Conservation (phyloP, 2,888 invertebrate genomes). For the Furcula furcula region DNA sequence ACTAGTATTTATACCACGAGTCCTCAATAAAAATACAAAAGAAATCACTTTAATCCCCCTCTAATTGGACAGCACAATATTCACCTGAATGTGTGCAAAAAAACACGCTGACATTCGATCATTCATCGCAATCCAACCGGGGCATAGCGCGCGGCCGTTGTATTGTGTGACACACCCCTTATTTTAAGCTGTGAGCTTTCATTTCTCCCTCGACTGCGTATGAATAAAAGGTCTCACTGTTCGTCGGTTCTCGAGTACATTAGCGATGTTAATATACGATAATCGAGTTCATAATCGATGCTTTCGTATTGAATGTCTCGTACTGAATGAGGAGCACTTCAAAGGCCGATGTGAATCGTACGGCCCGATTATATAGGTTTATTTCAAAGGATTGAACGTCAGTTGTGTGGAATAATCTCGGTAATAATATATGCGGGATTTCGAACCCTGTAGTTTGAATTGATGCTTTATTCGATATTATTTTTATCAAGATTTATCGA, state of each 20-base stretch:
- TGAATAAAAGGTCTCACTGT: conserved; percentile 59
- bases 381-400: conserved; percentile 31
- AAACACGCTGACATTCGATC: conserved; percentile 27
- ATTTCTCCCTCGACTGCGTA: conserved; percentile 44
- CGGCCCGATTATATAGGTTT: conserved; percentile 24
- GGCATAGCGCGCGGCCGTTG: conserved; percentile 10
- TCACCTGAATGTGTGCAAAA: conserved; percentile 21
- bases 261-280: conserved; percentile 71
- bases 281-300: conserved; percentile 63
- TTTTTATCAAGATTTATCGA: neutral
- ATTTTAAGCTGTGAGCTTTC: conserved; percentile 49
- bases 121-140: conserved; percentile 23
- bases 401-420: conserved; percentile 32
- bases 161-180: conserved; percentile 37
- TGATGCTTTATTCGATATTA: neutral
- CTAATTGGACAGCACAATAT: conserved; percentile 26
- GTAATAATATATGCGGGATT: neutral
- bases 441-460: neutral
- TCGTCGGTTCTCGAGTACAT: conserved; percentile 55
- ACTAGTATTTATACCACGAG: conserved; percentile 9
- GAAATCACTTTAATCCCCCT: conserved; percentile 20
- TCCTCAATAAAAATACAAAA: conserved; percentile 18
- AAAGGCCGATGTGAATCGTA: conserved; percentile 27
- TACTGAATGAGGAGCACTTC: conserved; percentile 28
- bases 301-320: conserved; percentile 47